Evolutionary conservation across 2,888 invertebrate species (phyloP), one percentile per base, ranked within the genome.

Genomic region (Calameuta idolon): DNA sequence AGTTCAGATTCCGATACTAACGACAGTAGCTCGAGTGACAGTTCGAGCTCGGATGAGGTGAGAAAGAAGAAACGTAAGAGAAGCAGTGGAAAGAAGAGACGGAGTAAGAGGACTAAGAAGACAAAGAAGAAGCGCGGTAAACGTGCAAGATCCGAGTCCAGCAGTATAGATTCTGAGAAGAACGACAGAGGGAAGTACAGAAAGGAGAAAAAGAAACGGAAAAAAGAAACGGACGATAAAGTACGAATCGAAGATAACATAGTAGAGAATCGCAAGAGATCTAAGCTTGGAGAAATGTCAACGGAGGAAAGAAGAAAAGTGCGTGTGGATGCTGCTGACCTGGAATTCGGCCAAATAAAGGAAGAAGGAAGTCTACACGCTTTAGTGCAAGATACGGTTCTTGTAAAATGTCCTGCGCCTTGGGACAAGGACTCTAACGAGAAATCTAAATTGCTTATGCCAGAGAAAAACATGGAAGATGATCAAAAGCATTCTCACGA

Each of bases 121-220:
- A 37, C 83, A 9, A 86, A 86, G 34, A 89, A 86, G 34, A 91
- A 89, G 74, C 88, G 88, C 23, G 85, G 79, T 74, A 87, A 84
- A 79, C 86, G 84, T 74, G 80, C 80, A 0, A 88, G 86, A 34
- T 82, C 85, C 0, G 88, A 88, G 23, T 89, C 89, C 3, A 89
- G 87, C 34, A 89, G 88, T 69, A 88, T 87, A 4, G 89, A 90
- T 34, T 89, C 88, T 0, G 85, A 12, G n/a, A 40, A 69, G 55
- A 55, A 35, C 40, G 37, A 78, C 33, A 37, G 71, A 31, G 68
- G 73, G 9, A 34, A 75, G 34, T 40, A 75, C 55, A 73, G 12
- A 75, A 71, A 68, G 73, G 68, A 5, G 73, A 76, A 76, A 75
- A 37, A 74, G 74, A 74, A 73, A 11, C 31, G 75, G 69, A 73